These are phyloP conservation scores for Clupea harengus DNA, from an alignment of 2,113 vertebrate species.

Conservation along the genomic window DNA sequence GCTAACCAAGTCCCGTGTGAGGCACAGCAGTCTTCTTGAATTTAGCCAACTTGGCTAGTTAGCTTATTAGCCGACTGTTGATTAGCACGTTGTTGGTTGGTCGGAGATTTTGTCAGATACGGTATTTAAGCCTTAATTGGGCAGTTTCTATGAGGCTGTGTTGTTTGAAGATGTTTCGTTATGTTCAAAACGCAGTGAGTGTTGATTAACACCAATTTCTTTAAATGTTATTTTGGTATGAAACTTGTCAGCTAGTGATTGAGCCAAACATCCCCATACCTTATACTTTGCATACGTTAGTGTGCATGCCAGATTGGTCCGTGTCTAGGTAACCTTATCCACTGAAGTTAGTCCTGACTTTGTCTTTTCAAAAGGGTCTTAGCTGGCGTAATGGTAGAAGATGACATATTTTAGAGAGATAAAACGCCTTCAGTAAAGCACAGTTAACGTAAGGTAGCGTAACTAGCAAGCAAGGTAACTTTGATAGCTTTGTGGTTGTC, in stretches of 20 bases:
- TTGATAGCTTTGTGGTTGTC: background rate
- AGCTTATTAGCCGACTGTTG: constrained; percentile 1
- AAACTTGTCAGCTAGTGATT: background rate
- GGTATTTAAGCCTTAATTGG: background rate
- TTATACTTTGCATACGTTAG: background rate
- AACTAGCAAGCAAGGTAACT: background rate
- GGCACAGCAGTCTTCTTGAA: background rate
- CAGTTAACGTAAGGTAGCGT: background rate
- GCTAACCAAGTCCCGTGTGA: background rate
- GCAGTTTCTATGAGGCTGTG: background rate
- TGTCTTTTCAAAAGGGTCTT: background rate
- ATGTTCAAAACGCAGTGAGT: background rate
- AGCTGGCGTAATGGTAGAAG: background rate
- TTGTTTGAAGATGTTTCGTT: background rate
- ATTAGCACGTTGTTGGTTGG: constrained; percentile 5
- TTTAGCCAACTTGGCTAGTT: background rate
- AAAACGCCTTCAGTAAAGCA: background rate
- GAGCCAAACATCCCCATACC: background rate
- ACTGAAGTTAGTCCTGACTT: background rate
- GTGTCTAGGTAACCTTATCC: background rate
- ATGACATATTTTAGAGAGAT: background rate
- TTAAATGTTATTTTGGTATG: background rate
- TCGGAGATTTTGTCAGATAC: background rate
- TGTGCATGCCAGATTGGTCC: background rate
- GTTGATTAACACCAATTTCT: background rate